phyloP scores from a whole-genome alignment of 1,140 invertebrate species.

The Dendrolimus punctatus region DNA sequence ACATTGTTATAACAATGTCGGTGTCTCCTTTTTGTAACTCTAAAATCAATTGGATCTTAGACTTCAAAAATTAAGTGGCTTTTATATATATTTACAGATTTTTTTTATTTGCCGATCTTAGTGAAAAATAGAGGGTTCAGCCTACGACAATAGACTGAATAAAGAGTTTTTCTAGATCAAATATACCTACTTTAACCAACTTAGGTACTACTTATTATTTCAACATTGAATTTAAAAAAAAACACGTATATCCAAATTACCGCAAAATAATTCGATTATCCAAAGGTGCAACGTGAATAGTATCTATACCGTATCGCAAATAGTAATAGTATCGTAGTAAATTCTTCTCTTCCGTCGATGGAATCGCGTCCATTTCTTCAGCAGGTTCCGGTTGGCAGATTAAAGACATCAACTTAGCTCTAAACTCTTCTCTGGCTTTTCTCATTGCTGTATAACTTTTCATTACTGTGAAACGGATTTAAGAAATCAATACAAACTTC shows the following conservation, averaged over 20 bases:
- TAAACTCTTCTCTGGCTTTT: constrained; percentile 86
- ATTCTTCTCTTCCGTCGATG: constrained; percentile 77
- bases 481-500: neutral
- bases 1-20: too few relatives aligned
- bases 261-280: constrained; percentile 74
- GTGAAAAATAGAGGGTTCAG: too few relatives aligned
- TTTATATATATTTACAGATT: too few relatives aligned
- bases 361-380: constrained; percentile 55
- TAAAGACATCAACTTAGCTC: constrained; percentile 82
- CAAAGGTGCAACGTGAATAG: constrained; percentile 87
- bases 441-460: constrained; percentile 78
- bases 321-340: constrained; percentile 91
- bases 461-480: constrained; percentile 47
- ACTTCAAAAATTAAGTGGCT: too few relatives aligned
- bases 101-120: too few relatives aligned
- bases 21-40: too few relatives aligned
- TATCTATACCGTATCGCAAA: constrained; percentile 90
- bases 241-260: constrained; percentile 36
- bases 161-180: neutral
- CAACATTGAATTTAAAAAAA: neutral
- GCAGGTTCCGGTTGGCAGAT: constrained; percentile 73
- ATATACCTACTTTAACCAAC: neutral
- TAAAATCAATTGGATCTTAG: too few relatives aligned
- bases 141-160: too few relatives aligned
- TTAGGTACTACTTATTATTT: too few relatives aligned